Evolutionary conservation across 2,113 vertebrate species (phyloP).

Genomic region (Dipodomys stephensi): DNA sequence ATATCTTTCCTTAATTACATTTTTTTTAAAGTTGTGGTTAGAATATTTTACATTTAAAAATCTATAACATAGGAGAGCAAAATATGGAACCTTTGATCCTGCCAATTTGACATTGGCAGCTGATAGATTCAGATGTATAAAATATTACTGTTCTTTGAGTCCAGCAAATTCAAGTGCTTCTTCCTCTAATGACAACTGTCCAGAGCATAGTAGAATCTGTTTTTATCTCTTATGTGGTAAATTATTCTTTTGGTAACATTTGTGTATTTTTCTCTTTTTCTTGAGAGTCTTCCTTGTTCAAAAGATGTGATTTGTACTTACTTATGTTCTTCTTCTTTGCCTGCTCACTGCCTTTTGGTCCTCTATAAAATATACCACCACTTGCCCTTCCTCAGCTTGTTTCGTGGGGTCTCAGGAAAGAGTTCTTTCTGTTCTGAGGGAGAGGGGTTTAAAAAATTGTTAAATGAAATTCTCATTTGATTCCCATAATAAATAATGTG

Average conservation of each 20-base stretch:
- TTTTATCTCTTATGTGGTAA: slow-evolving; percentile 31
- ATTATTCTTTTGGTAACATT: background rate
- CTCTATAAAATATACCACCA: background rate
- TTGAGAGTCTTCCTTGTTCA: slow-evolving; percentile 8
- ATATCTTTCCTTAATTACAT: slow-evolving; percentile 29
- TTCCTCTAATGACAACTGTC: slow-evolving; percentile 40
- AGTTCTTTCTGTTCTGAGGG: background rate
- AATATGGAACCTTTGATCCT: background rate
- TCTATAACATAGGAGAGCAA: background rate
- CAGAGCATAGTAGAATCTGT: background rate
- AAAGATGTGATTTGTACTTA: background rate
- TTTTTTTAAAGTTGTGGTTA: slow-evolving; percentile 35
- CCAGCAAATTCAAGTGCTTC: background rate
- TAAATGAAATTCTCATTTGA: slow-evolving; percentile 26
- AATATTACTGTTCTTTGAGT: slow-evolving; percentile 32
- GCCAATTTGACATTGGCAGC: background rate
- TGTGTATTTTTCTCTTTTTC: background rate
- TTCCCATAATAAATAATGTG: background rate
- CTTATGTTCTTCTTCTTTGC: background rate
- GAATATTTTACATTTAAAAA: slow-evolving; percentile 21
- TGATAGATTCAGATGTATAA: background rate
- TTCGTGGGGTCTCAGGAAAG: background rate
- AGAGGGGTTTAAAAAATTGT: background rate
- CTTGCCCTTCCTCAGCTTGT: background rate
- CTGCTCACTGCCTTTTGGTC: background rate